Conservation (phyloP, 2,888 invertebrate genomes). For the Dorcus hopei region DNA sequence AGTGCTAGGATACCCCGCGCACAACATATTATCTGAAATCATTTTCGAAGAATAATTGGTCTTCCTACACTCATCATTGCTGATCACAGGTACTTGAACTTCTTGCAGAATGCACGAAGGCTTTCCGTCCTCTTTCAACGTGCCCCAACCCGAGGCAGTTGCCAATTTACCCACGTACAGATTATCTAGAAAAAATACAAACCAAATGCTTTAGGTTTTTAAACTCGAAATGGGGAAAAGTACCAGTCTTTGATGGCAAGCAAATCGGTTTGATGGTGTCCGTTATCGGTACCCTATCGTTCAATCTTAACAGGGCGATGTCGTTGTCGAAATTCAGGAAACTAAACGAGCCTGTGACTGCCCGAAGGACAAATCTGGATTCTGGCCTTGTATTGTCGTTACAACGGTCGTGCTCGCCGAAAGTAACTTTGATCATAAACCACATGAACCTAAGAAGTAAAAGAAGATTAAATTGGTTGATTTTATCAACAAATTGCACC, state of each 20-base stretch:
- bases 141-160: slow-evolving; percentile 85
- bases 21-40: slow-evolving; percentile 88
- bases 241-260: slow-evolving; percentile 66
- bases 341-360: slow-evolving; percentile 77
- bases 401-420: slow-evolving; percentile 85
- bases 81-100: slow-evolving; percentile 74
- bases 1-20: slow-evolving; percentile 70
- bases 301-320: slow-evolving; percentile 76
- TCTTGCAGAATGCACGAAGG: slow-evolving; percentile 80
- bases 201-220: background rate
- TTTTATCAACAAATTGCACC: no score
- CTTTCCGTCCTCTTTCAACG: slow-evolving; percentile 79
- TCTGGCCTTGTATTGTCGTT: slow-evolving; percentile 69
- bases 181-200: slow-evolving; percentile 51
- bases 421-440: slow-evolving; percentile 88
- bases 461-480: slow-evolving; percentile 10
- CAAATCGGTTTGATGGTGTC: slow-evolving; percentile 81
- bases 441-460: slow-evolving; percentile 74
- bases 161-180: slow-evolving; percentile 70
- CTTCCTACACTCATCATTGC: slow-evolving; percentile 68
- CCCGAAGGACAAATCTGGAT: slow-evolving; percentile 74
- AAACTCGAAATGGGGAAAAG: slow-evolving; percentile 30
- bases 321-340: slow-evolving; percentile 86
- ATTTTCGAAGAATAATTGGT: slow-evolving; percentile 80
- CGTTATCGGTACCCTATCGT: slow-evolving; percentile 76